These are phyloP conservation scores for Helobdella robusta DNA, from an alignment of 2,888 invertebrate genomes.

Conservation along the genomic window DNA sequence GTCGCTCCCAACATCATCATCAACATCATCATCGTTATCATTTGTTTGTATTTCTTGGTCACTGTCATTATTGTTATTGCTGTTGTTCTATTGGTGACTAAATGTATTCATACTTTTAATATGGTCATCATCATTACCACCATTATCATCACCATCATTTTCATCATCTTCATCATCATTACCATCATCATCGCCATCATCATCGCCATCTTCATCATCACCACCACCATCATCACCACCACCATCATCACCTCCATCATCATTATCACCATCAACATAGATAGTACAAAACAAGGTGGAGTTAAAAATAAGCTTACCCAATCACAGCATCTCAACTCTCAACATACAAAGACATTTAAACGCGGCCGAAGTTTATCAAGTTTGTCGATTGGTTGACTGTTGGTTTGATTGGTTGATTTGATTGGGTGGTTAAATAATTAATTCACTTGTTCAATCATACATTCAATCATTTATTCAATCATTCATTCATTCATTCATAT, in stretches of 20 bases:
- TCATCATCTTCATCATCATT: neutral
- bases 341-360: conserved; percentile 77
- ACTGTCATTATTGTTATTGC: no score
- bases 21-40: no score
- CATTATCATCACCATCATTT: neutral
- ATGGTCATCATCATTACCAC: neutral
- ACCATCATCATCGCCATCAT: neutral
- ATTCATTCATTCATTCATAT: conserved; percentile 23
- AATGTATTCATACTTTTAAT: neutral
- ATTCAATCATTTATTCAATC: neutral
- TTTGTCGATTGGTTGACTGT: conserved; percentile 31
- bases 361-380: conserved; percentile 75
- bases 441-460: neutral
- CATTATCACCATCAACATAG: neutral
- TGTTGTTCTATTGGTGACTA: no score
- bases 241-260: neutral
- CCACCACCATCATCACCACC: neutral
- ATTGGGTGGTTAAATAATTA: no score
- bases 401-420: conserved; percentile 2
- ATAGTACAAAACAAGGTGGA: conserved; percentile 50
- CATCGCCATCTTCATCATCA: neutral
- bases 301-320: conserved; percentile 71
- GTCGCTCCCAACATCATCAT: neutral
- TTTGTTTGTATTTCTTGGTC: no score
- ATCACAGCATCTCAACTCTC: conserved; percentile 77